A percentile compares a stretch with the other conserved stretches of the same genome.
Conservation (phyloP, 1,140 invertebrate genomes). For the Drosophila takahashii region DNA sequence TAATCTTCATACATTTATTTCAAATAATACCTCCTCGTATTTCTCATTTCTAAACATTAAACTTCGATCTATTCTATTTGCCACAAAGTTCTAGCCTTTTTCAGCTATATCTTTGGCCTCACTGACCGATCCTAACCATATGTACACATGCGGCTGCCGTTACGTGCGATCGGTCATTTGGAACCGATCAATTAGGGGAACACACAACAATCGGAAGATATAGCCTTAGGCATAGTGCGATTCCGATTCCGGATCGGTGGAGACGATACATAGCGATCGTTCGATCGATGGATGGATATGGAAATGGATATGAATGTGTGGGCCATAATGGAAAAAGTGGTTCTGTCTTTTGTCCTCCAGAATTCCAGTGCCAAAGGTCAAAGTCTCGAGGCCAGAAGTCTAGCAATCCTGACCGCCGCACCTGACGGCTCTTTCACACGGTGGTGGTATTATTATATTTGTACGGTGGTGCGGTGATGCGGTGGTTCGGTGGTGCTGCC, state of each 20-base stretch:
- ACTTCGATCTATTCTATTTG: background rate
- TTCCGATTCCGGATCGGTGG: conserved; percentile 47
- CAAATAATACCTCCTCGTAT: too few relatives aligned
- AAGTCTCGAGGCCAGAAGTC: conserved; percentile 9
- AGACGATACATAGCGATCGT: conserved; percentile 30
- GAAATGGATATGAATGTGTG: conserved; percentile 51
- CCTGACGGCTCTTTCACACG: conserved; percentile 70
- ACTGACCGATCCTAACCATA: conserved; percentile 7
- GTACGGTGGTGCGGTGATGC: background rate
- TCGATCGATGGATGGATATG: conserved; percentile 15
- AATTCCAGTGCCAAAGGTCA: conserved; percentile 24
- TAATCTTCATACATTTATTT: too few relatives aligned
- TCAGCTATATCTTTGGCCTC: background rate
- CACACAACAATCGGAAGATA: conserved; percentile 8
- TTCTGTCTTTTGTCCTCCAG: conserved; percentile 4
- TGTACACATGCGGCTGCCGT: conserved; percentile 52
- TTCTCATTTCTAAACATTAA: too few relatives aligned
- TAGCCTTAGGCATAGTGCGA: conserved; percentile 31
- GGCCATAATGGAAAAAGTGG: conserved; percentile 68
- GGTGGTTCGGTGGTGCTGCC: conserved; percentile 3
- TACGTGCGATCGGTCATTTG: conserved; percentile 77
- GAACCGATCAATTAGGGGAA: conserved; percentile 77
- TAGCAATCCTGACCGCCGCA: conserved; percentile 45
- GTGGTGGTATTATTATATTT: conserved; percentile 16
- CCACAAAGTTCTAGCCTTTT: background rate